Evolutionary conservation across 2,888 invertebrate species (phyloP), one percentile per base, ranked within the genome.

Genomic region (Agriopis marginaria): DNA sequence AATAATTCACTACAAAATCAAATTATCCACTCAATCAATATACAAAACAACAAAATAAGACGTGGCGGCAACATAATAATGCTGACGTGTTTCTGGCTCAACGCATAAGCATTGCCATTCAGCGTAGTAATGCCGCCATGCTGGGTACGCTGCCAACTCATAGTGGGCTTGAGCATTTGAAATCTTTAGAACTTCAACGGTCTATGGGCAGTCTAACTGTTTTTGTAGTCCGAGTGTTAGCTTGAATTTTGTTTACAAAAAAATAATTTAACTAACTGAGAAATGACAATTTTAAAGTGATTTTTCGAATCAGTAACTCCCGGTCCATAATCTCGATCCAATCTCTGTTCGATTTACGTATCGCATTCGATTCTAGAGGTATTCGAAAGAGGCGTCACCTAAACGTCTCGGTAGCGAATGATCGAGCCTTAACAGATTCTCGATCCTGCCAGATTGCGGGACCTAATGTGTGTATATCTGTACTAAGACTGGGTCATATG

Each of bases 371-470:
- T 86, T 84, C 82, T 82, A 78, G 82, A 80, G 82, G 88, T 86
- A 89, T 86, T 85, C 85, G 88, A 85, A 88, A 88, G 82, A 79
- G 89, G 89, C 89, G 89, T 87, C 80, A 79, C 81, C 83, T 85
- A 83, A 88, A 86, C 85, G 86, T 78, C 79, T 74, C 79, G 82
- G 83, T 79, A 80, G 83, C 83, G 85, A 86, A 81, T 86, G 87
- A 88, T 89, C 86, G 85, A 83, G 84, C 87, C 82, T 84, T 86
- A 85, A 84, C 86, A 84, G 85, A 86, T 86, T 84, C 84, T 79
- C 79, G 80, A 80, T 78, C 81, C 80, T 77, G 78, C 78, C 79
- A 86, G 86, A 88, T 87, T 86, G 89, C 79, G 83, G 80, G 76
- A 77, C 78, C 82, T 86, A 86, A 89, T 86, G 84, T 83, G 83